These are phyloP conservation scores for Lydus trimaculatus DNA, from an alignment of 2,888 invertebrate species.

Conservation along the genomic window DNA sequence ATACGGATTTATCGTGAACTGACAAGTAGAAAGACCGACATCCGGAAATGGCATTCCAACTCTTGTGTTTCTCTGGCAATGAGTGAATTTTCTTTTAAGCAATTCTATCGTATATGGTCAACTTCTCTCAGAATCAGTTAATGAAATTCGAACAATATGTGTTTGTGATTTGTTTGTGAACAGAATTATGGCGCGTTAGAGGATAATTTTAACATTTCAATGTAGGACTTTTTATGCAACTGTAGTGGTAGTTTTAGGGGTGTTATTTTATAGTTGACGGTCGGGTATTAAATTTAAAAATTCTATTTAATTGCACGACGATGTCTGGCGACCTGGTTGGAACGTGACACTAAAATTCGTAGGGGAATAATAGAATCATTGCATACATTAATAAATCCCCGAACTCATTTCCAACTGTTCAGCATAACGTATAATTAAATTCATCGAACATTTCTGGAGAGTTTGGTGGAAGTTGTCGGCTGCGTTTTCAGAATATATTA, in stretches of 20 bases:
- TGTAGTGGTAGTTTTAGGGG: background rate
- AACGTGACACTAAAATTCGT: conserved; percentile 26
- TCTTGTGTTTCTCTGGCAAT: conserved; percentile 16
- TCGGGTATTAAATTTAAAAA: conserved; percentile 12
- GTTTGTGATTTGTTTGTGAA: background rate
- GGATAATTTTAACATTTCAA: too few relatives aligned
- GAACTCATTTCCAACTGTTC: conserved; percentile 25
- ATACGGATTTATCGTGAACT: conserved; percentile 30
- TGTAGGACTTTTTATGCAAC: too few relatives aligned
- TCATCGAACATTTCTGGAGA: conserved; percentile 31
- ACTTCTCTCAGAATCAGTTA: conserved; percentile 24
- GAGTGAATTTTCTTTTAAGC: conserved; percentile 32
- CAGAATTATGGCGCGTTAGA: too few relatives aligned
- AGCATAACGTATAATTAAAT: conserved; percentile 31
- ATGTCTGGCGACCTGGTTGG: conserved; percentile 3
- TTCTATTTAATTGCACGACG: conserved; percentile 12
- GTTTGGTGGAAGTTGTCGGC: conserved; percentile 22
- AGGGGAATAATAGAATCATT: conserved; percentile 22
- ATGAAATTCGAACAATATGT: background rate
- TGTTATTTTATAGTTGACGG: background rate
- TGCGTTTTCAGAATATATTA: conserved; percentile 22
- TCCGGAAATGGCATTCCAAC: conserved; percentile 36
- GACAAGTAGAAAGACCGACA: conserved; percentile 26
- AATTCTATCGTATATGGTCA: conserved; percentile 17
- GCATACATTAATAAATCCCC: conserved; percentile 30